A percentile compares a stretch with the other conserved stretches of the same genome.
phyloP scores from a whole-genome alignment of 1,140 invertebrate species.

The Trichomalopsis sarcophagae region DNA sequence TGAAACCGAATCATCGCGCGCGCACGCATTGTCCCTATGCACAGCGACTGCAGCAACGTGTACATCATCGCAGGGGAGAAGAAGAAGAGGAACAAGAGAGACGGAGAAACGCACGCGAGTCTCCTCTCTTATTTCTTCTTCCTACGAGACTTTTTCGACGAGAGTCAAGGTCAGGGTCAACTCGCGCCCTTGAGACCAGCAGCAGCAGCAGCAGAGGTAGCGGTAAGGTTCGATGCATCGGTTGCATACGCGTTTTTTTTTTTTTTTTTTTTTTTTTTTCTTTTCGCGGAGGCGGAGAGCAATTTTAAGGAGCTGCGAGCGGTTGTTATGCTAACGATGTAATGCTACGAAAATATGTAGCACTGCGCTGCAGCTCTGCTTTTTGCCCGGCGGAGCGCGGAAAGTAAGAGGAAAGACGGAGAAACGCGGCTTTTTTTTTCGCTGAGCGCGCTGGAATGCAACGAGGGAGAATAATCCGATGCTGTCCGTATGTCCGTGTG shows the following conservation, averaged over 20 bases:
- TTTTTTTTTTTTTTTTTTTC: background rate
- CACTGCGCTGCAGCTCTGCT: background rate
- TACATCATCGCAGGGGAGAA: background rate
- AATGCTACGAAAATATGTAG: conserved; percentile 4
- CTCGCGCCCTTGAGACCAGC: conserved; percentile 37
- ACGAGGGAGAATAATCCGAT: background rate
- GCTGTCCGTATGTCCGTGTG: background rate
- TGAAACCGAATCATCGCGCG: conserved; percentile 44
- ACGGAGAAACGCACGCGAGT: background rate
- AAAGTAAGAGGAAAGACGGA: conserved; percentile 3
- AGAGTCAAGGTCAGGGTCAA: conserved; percentile 51
- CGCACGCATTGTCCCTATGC: background rate
- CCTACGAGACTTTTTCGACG: conserved; percentile 20
- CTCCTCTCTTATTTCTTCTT: background rate
- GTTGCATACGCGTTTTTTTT: background rate
- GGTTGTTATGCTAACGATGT: conserved; percentile 4
- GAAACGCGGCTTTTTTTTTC: background rate
- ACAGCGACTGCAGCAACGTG: background rate
- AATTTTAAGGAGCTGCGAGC: background rate
- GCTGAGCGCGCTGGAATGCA: background rate
- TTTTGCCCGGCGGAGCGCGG: background rate
- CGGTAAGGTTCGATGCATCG: background rate
- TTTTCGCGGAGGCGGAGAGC: background rate
- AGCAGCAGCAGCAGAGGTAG: background rate
- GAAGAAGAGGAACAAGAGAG: background rate